Evolutionary conservation across 2,888 invertebrate genomes (phyloP).

Genomic region (Belgica antarctica): DNA sequence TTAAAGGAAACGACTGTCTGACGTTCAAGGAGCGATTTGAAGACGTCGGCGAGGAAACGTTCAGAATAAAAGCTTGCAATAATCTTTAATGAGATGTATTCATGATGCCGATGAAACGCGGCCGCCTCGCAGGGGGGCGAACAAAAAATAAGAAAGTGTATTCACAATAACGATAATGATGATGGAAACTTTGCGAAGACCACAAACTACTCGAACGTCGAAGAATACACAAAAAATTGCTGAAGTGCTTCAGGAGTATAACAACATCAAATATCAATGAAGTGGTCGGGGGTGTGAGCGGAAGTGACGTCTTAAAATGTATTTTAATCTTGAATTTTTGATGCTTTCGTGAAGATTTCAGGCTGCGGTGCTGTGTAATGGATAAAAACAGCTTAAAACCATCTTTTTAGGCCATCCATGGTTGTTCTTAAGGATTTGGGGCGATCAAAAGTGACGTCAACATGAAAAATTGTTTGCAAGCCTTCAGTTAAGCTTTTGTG

Average conservation of each 20-base stretch:
- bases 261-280: slow-evolving; percentile 11
- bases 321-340: no score
- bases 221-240: background rate
- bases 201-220: background rate
- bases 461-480: no score
- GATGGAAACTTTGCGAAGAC: slow-evolving; percentile 22
- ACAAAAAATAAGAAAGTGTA: slow-evolving; percentile 13
- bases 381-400: no score
- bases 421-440: no score
- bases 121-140: background rate
- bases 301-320: no score
- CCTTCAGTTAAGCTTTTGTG: no score
- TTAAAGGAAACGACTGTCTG: slow-evolving; percentile 2
- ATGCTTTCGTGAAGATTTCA: no score
- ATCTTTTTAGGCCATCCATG: no score
- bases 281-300: no score
- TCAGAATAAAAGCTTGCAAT: slow-evolving; percentile 29
- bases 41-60: background rate
- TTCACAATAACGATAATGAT: slow-evolving; percentile 40
- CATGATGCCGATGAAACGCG: background rate
- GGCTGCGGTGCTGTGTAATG: no score
- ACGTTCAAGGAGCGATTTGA: background rate
- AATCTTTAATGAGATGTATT: slow-evolving; percentile 42
- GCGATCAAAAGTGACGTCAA: no score
- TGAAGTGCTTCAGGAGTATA: background rate